Base-by-base conservation (phyloP, 2,797 vertebrate species). In the Syngnathus acus region DNA sequence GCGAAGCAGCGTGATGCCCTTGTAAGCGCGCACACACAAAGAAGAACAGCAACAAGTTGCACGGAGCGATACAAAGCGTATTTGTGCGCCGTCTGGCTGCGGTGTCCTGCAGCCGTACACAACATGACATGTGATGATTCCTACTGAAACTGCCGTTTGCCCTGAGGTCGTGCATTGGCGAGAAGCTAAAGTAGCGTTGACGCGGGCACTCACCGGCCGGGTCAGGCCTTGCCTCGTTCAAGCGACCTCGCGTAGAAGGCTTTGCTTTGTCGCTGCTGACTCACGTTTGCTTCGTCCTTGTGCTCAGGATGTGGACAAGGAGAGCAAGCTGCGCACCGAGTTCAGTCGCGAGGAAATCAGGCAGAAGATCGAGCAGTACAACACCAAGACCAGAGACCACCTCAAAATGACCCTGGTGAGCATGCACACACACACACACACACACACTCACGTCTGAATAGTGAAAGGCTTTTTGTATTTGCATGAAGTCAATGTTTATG, bases 391-490 rank as follows among this genome's bases (percentile, higher is more conserved):
- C 70, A 94, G 83, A 72, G 95, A 98, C 91, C 93, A 93, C 87
- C 87, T 98, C 64, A 98, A 96, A 84, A 98, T 99, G 96, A 98
- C 95, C 54, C 88, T 96, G 87, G 92, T 93, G 77, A 86, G 87
- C 68, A 4, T 0, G 9, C 16, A 19, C 17, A 19, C 57, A 59
- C 38, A 14, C 32, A n/a, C 57, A 39, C n/a, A n/a, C 19, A 21
- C 42, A 11, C 16, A 3, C 39, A 6, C n/a, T n/a, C 17, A 6
- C 3, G 21, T 32, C 32, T 21, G 50, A 58, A 48, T 48, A 48
- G 47, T 48, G 47, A 48, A 48, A 5, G 37, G 11, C 57, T 17
- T 58, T 58, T 59, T 39, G 6, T 57, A 26, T 37, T 26, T 57
- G 54, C 54, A 19, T 59, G 37, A 39, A 19, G 37, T 59, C 37